Base-by-base conservation (phyloP, 92 coral and sea anemone genomes). In the Paramuricea clavata region DNA sequence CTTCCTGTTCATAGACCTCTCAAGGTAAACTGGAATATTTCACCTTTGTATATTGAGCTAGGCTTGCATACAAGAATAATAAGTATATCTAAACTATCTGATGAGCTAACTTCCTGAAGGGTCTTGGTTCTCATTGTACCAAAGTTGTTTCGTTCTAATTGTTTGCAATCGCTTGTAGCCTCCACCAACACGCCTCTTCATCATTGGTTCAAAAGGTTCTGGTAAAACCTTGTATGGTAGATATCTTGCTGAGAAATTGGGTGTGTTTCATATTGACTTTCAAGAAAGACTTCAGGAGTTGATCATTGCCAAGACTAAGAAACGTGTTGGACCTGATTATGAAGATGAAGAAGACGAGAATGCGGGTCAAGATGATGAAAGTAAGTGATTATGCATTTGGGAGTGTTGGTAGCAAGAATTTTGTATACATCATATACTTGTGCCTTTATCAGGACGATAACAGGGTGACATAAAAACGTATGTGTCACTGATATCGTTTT, bases 301-400 rank as follows among this genome's bases (percentile, higher is more conserved):
- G 70, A 97, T 97, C 89, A 94, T 97, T 76, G 97, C 97, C 26
- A 97, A 97, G 88, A 97, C 99, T 28, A 97, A 97, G 91, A 97
- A 95, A 80, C 95, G 90, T 87, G 89, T 97, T 73, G 99, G 99
- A 36, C 98, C 98, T 12, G 99, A 97, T 70, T 97, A 93, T 67
- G 99, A 97, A 17, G 97, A 95, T 28, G 99, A 95, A 8, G 95
- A 93, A 16, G 97, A 94, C 41, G 82, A 81, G 12, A 78, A 87
- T 39, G 92, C 88, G 11, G 88, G 83, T 3, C 81, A 69, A 30
- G 96, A 88, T 27, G 87, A 57, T 44, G 92, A 91, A 78, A 78
- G 91, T 81, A 83, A 85, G 49, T 83, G 93, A 56, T 89, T 93
- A 13, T 93, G 87, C 39, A 94, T 90, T 73, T 28, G 83, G 15